phyloP scores from a whole-genome alignment of 2,113 vertebrate genomes.

The Rallus limicola region DNA sequence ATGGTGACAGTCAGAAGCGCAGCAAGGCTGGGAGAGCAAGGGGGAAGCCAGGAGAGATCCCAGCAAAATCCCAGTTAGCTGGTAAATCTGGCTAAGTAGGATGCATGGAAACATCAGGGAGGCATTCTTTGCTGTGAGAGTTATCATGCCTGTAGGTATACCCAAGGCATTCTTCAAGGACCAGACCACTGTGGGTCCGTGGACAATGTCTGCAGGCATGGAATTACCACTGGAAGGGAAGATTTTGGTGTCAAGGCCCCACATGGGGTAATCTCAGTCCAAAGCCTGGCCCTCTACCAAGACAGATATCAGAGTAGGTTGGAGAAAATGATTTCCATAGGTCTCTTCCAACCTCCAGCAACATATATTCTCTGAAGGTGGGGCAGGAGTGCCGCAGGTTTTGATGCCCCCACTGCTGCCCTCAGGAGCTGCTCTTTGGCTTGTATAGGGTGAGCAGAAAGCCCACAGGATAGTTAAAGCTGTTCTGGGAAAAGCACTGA shows the following conservation, averaged over 20 bases:
- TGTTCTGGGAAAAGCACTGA: neutral
- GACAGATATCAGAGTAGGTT: neutral
- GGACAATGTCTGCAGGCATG: neutral
- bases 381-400: neutral
- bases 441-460: neutral
- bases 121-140: neutral
- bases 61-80: neutral
- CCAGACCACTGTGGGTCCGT: neutral
- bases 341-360: neutral
- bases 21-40: constrained; percentile 11
- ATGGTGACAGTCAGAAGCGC: neutral
- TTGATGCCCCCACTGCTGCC: neutral
- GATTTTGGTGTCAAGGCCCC: neutral
- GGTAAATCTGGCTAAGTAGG: neutral
- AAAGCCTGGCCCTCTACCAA: neutral
- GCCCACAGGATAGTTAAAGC: neutral
- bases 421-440: neutral
- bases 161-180: neutral
- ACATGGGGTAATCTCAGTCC: neutral
- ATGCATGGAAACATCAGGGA: neutral
- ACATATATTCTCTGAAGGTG: neutral
- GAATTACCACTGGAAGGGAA: neutral
- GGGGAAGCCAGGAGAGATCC: neutral
- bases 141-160: neutral
- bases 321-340: neutral